These are phyloP conservation scores for Esox lucius DNA, from an alignment of 2,797 vertebrate species.

Conservation along the genomic window DNA sequence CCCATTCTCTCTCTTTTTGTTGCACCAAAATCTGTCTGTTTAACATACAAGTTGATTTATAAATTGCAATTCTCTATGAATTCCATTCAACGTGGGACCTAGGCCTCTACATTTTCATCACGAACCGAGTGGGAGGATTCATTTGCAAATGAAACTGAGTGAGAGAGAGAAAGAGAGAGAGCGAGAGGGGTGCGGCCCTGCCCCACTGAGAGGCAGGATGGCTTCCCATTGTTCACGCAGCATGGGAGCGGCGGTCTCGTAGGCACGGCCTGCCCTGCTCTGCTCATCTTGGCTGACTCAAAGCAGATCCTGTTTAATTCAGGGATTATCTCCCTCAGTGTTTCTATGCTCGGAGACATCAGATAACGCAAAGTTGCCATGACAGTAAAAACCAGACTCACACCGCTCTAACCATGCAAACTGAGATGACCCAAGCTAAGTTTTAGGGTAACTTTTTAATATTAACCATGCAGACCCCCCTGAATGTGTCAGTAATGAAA, in stretches of 20 bases:
- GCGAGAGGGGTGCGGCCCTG: slow-evolving; percentile 84
- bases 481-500: slow-evolving; percentile 46
- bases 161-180: background rate
- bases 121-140: slow-evolving; percentile 77
- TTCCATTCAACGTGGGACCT: slow-evolving; percentile 89
- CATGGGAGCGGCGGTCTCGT: slow-evolving; percentile 95
- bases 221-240: slow-evolving; percentile 98
- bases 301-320: slow-evolving; percentile 98
- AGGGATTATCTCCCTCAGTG: slow-evolving; percentile 99
- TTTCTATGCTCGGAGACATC: slow-evolving; percentile 92
- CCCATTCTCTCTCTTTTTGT: slow-evolving; percentile 70
- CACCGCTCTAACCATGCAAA: slow-evolving; percentile 79
- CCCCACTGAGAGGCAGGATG: slow-evolving; percentile 99
- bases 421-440: slow-evolving; percentile 69
- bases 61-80: slow-evolving; percentile 94
- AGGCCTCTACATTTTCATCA: slow-evolving; percentile 95
- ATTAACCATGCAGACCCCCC: slow-evolving; percentile 64
- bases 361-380: slow-evolving; percentile 99
- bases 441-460: slow-evolving; percentile 81
- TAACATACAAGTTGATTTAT: slow-evolving; percentile 95
- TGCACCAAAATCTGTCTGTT: slow-evolving; percentile 76
- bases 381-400: slow-evolving; percentile 95
- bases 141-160: slow-evolving; percentile 98
- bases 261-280: slow-evolving; percentile 95
- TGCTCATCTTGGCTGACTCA: slow-evolving; percentile 94